Percentiles rank a stretch among this genome's conserved stretches.
These are phyloP conservation scores for Diabrotica undecimpunctata DNA, from an alignment of 1,140 invertebrate genomes.

Conservation along the genomic window DNA sequence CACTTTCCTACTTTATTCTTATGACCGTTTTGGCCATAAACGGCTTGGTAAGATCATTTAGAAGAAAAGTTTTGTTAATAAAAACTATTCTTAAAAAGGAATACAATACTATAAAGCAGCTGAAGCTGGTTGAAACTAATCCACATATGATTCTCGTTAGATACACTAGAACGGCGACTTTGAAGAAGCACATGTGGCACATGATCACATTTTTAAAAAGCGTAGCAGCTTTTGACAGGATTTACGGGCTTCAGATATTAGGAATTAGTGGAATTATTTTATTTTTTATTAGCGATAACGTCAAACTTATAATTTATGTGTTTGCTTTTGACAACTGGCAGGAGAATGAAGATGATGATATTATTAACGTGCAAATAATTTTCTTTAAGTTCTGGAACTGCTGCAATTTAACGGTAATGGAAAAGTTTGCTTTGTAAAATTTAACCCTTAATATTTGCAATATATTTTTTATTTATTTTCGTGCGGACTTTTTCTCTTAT, in stretches of 20 bases:
- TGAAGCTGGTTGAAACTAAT: constrained; percentile 11
- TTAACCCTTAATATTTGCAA: no score
- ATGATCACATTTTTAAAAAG: constrained; percentile 9
- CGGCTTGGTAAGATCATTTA: constrained; percentile 8
- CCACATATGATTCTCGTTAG: constrained; percentile 6
- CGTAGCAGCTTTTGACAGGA: constrained; percentile 13
- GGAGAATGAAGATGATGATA: no score
- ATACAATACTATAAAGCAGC: neutral
- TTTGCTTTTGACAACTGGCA: neutral
- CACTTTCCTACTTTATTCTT: constrained; percentile 3
- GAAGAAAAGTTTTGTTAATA: constrained; percentile 1
- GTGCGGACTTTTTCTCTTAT: no score
- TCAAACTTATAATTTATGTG: constrained; percentile 12
- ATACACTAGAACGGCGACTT: neutral
- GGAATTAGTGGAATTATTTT: constrained; percentile 5
- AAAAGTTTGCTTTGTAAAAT: no score
- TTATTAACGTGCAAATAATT: neutral
- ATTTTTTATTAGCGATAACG: constrained; percentile 9
- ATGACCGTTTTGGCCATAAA: constrained; percentile 16
- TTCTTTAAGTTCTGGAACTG: constrained; percentile 13
- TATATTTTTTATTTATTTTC: no score
- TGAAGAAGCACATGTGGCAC: constrained; percentile 7
- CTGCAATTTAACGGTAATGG: constrained; percentile 11
- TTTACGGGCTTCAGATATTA: constrained; percentile 20
- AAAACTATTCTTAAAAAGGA: constrained; percentile 7